Base-by-base conservation (phyloP, 2,888 invertebrate species). In the Xanthorhoe designata region DNA sequence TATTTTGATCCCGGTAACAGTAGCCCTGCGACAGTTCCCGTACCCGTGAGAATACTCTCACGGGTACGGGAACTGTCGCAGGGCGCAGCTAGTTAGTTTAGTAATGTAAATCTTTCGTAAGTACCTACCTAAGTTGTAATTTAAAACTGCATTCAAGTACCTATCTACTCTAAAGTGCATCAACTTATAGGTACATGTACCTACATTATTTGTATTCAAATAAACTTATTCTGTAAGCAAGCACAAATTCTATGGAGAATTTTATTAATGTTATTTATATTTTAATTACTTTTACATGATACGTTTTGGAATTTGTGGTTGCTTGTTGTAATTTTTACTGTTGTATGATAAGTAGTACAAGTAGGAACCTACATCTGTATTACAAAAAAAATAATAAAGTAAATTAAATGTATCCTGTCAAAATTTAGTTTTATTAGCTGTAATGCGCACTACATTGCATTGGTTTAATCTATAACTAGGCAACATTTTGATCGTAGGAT, bases 131-230 rank as follows among this genome's bases (percentile, higher is more conserved):
- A 24, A n/a, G n/a, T n/a, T n/a, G n/a, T n/a, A n/a, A n/a, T n/a
- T n/a, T n/a, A 32, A 32, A 5, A 32, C 32, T 7, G 8, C 32
- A 32, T 32, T 32, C n/a, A n/a, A 24, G 24, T 5, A 24, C 24
- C 5, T 24, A 3, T 3, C 5, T 7, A 32, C 32, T 32, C 4
- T 7, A 6, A 32, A 32, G 6, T 32, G 32, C 6, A 38, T 38
- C 38, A 38, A 38, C 38, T 38, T 38, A 19, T 10, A 42, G 4
- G n/a, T n/a, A n/a, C n/a, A n/a, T n/a, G n/a, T n/a, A n/a, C n/a
- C n/a, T n/a, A 47, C 8, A 7, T 47, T 47, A 47, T 47, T 47
- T 47, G 47, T 17, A 47, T 47, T 47, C 47, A 17, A 47, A 15
- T 47, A 47, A 47, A 17, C n/a, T 42, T 47, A 17, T 17, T 47